Base-by-base conservation (phyloP, 2,113 vertebrate genomes). In the Petaurus breviceps region DNA sequence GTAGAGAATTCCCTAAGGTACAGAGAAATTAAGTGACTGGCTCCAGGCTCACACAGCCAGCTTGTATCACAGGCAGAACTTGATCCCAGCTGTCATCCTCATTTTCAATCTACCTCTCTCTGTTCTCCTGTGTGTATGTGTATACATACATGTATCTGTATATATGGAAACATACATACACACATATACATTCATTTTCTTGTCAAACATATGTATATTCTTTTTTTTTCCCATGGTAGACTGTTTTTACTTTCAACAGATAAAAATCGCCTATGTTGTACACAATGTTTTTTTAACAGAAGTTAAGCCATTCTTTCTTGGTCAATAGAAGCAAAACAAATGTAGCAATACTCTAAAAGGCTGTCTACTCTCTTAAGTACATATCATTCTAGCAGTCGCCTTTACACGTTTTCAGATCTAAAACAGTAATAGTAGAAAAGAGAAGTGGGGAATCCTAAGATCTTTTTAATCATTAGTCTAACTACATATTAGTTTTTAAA, bases 1-100 rank as follows among this genome's bases (percentile, higher is more conserved):
- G 94, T 93, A 97, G 93, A 96, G n/a, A 49, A 90, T 84, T 96
- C 91, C 96, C 26, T 51, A 25, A 23, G 14, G 50, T 37, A 37
- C 16, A 8, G 51, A 91, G 90, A 51, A 51, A 31, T 68, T 90
- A 95, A 95, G 51, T 26, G 26, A 8, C n/a, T 93, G 95, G 89
- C 94, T 96, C 46, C 94, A 89, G 28, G 57, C 28, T 37, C 57
- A 68, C 3, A 37, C 11, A 14, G 3, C 57, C 57, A 14, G 9
- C 55, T 57, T 28, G 9, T 28, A 26, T 61, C 55, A 61, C 9
- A 61, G 55, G 9, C 26, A 61, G 57, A 11, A 14, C 28, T 61
- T 12, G 25, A 31, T 61, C 2, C 11, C 31, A 14, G 31, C 28
- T 61, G 28, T 37, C 31, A 37, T 68, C 3, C 31, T 68, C 57